These are phyloP conservation scores for Cantharis flavilabris DNA, from an alignment of 2,888 invertebrate species.

Conservation along the genomic window DNA sequence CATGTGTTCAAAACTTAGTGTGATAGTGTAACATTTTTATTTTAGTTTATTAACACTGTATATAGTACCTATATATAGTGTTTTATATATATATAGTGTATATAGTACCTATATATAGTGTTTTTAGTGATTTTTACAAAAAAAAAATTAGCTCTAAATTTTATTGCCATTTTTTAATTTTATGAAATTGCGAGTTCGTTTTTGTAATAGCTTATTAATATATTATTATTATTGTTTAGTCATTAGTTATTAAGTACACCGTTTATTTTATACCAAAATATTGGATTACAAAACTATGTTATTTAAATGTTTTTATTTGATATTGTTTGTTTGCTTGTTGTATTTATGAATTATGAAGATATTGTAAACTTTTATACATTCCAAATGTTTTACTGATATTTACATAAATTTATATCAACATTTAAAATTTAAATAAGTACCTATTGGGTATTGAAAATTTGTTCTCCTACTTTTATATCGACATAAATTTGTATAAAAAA, in stretches of 20 bases:
- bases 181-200: neutral
- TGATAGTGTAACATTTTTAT: neutral
- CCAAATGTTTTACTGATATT: neutral
- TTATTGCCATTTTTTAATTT: too few species aligned
- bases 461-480: neutral
- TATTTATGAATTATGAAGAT: neutral
- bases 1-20: neutral
- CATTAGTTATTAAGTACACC: neutral
- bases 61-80: too few species aligned
- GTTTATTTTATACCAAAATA: neutral
- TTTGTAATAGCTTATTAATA: neutral
- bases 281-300: neutral
- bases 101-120: too few species aligned
- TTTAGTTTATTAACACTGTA: neutral
- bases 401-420: neutral
- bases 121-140: too few species aligned
- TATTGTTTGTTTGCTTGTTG: neutral
- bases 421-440: neutral
- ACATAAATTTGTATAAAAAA: neutral
- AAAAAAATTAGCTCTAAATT: too few species aligned
- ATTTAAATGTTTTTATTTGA: neutral
- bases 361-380: slow-evolving; percentile 1
- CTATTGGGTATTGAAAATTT: neutral
- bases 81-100: too few species aligned
- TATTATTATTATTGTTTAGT: neutral